These are phyloP conservation scores for Deroplatys truncata DNA, from an alignment of 2,888 invertebrate species.

Conservation along the genomic window DNA sequence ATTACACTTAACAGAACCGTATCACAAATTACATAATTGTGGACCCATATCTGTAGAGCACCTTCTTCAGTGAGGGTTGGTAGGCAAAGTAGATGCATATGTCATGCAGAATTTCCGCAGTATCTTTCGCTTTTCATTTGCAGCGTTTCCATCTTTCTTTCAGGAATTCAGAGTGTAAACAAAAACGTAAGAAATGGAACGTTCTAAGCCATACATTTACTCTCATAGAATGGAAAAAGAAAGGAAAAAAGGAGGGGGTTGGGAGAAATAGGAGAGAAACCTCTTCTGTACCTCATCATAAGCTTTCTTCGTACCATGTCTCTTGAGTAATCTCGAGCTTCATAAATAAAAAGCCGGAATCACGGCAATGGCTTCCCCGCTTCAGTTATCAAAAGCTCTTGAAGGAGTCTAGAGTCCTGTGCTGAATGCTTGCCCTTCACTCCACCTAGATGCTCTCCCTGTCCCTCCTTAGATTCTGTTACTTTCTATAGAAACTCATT, in stretches of 20 bases:
- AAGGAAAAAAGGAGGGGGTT: background rate
- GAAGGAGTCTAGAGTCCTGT: background rate
- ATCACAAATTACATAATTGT: too few relatives aligned
- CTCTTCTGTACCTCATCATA: background rate
- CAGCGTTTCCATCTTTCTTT: background rate
- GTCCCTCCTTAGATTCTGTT: background rate
- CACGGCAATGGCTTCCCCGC: background rate
- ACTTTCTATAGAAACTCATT: background rate
- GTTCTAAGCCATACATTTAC: background rate
- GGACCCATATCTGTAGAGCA: too few relatives aligned
- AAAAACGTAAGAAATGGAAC: background rate
- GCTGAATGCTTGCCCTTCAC: background rate
- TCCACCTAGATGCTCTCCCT: background rate
- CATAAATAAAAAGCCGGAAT: constrained; percentile 1
- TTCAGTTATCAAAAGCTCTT: constrained; percentile 6
- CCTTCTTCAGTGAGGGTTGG: background rate
- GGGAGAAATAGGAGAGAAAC: background rate
- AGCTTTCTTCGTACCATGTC: background rate
- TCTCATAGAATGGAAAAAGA: background rate
- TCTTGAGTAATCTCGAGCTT: background rate
- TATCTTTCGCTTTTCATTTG: background rate
- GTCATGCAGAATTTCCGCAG: background rate
- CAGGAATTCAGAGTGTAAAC: background rate
- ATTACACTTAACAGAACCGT: too few relatives aligned
- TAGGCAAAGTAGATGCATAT: background rate